A percentile compares a stretch with the other conserved stretches of the same genome.
Evolutionary conservation across 2,113 vertebrate genomes (phyloP).

Genomic region (Carlito syrichta): DNA sequence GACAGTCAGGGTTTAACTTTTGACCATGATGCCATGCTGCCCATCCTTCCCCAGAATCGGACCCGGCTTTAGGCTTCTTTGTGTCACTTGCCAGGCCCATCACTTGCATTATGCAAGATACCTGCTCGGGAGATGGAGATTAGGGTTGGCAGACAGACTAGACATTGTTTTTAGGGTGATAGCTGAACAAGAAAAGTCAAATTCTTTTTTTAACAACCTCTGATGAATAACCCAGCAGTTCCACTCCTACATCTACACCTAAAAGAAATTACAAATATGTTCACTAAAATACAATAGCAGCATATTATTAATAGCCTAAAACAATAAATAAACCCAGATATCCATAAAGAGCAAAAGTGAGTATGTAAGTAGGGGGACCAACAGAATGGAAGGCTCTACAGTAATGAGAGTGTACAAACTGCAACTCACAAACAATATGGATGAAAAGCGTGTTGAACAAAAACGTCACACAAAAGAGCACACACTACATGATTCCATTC

Average conservation of each 20-base stretch:
- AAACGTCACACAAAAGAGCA: neutral
- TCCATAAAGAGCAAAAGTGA: neutral
- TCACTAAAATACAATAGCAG: neutral
- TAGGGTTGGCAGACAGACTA: too few relatives aligned
- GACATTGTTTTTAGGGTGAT: too few relatives aligned
- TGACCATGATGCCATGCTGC: rapidly evolving
- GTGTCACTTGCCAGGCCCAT: neutral
- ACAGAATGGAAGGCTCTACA: neutral
- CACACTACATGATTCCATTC: neutral
- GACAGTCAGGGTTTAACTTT: neutral
- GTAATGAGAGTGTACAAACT: neutral
- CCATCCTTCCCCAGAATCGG: neutral
- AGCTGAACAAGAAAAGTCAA: too few relatives aligned
- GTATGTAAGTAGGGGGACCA: neutral
- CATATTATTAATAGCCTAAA: neutral
- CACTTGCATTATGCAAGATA: neutral
- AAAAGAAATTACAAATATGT: neutral
- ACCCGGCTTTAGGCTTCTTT: neutral
- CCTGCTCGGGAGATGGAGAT: too few relatives aligned
- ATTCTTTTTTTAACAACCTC: neutral
- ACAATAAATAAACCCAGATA: neutral
- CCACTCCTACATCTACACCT: neutral
- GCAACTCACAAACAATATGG: rapidly evolving
- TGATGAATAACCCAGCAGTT: neutral
- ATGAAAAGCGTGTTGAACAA: neutral